These are phyloP conservation scores for Aegypius monachus DNA, from an alignment of 2,113 vertebrate genomes.

Conservation along the genomic window DNA sequence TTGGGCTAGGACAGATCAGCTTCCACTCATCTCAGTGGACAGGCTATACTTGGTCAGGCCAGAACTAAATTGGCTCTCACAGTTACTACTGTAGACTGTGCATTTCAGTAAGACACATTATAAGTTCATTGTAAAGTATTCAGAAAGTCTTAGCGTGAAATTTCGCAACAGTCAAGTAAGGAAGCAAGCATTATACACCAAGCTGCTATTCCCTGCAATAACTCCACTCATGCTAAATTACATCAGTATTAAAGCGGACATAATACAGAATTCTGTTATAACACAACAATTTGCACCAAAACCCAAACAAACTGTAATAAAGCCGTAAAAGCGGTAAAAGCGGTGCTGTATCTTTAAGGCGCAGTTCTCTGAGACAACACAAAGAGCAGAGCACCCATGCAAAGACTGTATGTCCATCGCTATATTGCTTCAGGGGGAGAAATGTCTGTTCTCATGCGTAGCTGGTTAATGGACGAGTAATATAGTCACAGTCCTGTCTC, in stretches of 20 bases:
- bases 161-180: slow-evolving; percentile 4
- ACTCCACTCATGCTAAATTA: slow-evolving; percentile 1
- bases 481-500: neutral
- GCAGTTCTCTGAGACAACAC: neutral
- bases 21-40: neutral
- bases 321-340: neutral
- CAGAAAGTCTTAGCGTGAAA: neutral
- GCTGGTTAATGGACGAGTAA: neutral
- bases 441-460: neutral
- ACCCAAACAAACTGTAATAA: neutral
- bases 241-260: slow-evolving; percentile 1
- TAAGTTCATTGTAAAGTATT: neutral
- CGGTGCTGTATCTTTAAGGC: neutral
- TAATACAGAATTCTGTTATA: neutral
- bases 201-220: slow-evolving; percentile 10
- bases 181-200: neutral
- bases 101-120: neutral
- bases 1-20: neutral
- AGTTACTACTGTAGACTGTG: neutral
- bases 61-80: neutral
- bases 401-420: neutral
- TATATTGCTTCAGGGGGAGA: neutral
- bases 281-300: neutral
- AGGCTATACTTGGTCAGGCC: neutral
- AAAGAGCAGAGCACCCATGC: neutral